Evolutionary conservation across 1,140 invertebrate genomes (phyloP), one percentile per base, ranked within the genome.

Genomic region (Pseudomyrmex pallidus): DNA sequence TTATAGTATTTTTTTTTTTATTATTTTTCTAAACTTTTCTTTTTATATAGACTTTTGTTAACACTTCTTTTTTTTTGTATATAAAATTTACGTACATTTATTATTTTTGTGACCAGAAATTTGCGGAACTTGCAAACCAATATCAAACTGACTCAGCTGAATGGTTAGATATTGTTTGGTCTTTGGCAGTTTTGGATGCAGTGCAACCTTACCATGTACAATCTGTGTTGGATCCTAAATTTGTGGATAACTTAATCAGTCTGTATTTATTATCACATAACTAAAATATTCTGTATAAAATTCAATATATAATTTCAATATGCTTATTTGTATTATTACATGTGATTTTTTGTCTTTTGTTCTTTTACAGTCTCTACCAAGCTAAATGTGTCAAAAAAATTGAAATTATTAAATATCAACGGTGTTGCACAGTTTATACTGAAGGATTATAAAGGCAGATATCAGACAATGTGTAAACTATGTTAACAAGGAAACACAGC

Each of bases 391-490:
- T 59, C 76, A 44, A 80, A 70, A 12, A 50, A 15, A 72, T 48
- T 80, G 35, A 80, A 80, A 80, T 59, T 80, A 48, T 70, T 80
- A 35, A 80, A 80, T 35, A 70, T 80, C n/a, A 80, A 80, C 2
- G 66, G 62, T 2, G 52, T 80, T 20, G 76, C 76, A 25, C 76
- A 80, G 13, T 80, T 80, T 59, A 4, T 57, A 9, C 7, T 80
- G 7, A 80, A 70, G 13, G 44, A 80, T 72, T 80, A 80, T 15
- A 12, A 70, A 70, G 76, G 76, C 68, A 80, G 35, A 35, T 35
- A 35, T 35, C 35, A 5, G 35, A 35, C 35, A 35, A 35, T 35
- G 35, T 35, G 35, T 0, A 35, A 35, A 35, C 35, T 35, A 35
- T 35, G 5, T 7, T 0, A 35, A 35, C 35, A 35, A 35, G 35